These are phyloP conservation scores for Zhengitettix transpicula DNA, from an alignment of 2,888 invertebrate species.

Conservation along the genomic window DNA sequence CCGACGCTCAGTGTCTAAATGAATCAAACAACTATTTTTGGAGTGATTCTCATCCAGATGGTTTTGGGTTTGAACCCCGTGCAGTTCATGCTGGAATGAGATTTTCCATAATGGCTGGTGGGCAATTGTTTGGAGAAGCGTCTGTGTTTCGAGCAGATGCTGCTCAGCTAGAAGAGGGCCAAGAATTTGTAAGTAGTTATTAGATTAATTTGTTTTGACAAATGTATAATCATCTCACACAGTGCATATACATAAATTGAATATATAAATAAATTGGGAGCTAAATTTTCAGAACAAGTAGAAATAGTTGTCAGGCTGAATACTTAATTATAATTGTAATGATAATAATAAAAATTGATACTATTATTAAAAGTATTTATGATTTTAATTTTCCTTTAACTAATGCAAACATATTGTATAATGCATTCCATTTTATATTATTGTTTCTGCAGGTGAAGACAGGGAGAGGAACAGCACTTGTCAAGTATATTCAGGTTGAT, in stretches of 20 bases:
- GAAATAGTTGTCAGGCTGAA: too few species aligned
- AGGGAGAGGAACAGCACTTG: conserved; percentile 28
- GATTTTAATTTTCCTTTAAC: too few species aligned
- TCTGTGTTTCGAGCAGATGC: conserved; percentile 48
- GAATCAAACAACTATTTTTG: conserved; percentile 45
- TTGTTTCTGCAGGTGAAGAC: conserved; percentile 21
- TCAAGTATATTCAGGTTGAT: conserved; percentile 49
- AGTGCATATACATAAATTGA: too few species aligned
- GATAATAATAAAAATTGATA: too few species aligned
- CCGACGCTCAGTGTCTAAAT: conserved; percentile 36
- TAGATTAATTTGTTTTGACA: neutral
- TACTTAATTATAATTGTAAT: too few species aligned
- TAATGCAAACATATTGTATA: too few species aligned
- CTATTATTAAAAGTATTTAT: too few species aligned
- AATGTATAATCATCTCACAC: neutral
- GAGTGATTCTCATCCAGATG: conserved; percentile 60
- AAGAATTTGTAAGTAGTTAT: conserved; percentile 31
- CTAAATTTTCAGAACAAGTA: too few species aligned
- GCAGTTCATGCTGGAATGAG: conserved; percentile 49
- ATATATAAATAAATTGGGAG: too few species aligned
- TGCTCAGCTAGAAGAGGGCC: conserved; percentile 48
- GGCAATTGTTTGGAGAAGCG: conserved; percentile 45
- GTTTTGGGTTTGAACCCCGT: conserved; percentile 48
- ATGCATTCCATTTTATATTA: neutral
- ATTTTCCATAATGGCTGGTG: conserved; percentile 42